Evolutionary conservation across 2,797 vertebrate genomes (phyloP), one percentile per base, ranked within the genome.

Genomic region (Acanthurus leucopareius): DNA sequence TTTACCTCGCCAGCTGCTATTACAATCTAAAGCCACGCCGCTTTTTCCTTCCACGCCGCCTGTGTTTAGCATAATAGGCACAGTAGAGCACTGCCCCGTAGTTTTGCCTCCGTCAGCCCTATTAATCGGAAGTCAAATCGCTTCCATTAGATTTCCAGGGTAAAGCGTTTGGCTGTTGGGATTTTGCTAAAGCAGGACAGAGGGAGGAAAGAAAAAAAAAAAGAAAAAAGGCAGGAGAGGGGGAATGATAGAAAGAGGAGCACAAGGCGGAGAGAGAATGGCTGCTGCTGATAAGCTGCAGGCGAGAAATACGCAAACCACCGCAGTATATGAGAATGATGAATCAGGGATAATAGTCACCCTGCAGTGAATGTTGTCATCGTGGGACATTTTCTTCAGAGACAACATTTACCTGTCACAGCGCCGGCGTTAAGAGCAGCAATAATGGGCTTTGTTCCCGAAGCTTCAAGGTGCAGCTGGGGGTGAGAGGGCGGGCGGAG

Each of bases 101-200:
- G 65, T 91, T 92, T 89, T 86, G 85, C 87, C 88, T 89, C 80
- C 56, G 82, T 88, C 87, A 84, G 90, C 86, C 89, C 89, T 89
- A 92, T 94, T 95, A 93, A 95, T 94, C 93, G 88, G 86, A 84
- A 94, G 94, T 91, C 93, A 92, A 91, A 94, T 94, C 92, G 88
- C 92, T 91, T 93, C 89, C 89, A 92, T 94, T 94, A 91, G 92
- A 94, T 93, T 92, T 91, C 84, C 66, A 82, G 88, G 89, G 82
- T 85, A 87, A 92, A 91, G 90, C 92, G 83, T 94, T 94, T 87
- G 89, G 89, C 88, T 81, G 79, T 49, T 83, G 87, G 92, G 93
- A 92, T 25, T 25, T 94, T 94, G 93, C 93, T 92, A 92, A 94
- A 92, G 91, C 89, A 91, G 85, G 89, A 87, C 84, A 66, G 82